A percentile compares a stretch with the other conserved stretches of the same genome.
Conservation (phyloP, 2,888 invertebrate species). For the Acanthosepion lycidas region DNA sequence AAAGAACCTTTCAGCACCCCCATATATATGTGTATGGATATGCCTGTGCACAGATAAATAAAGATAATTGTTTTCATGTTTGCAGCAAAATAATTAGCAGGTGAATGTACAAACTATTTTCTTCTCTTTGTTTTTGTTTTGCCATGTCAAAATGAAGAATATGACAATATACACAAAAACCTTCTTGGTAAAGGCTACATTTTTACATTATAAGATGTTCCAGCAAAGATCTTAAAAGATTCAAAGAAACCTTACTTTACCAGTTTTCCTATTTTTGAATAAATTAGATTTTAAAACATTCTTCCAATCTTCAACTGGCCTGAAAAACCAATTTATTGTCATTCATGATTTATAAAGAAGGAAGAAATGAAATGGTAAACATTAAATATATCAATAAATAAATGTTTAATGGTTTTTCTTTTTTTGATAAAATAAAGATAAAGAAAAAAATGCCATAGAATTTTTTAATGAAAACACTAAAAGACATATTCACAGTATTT, state of each 20-base stretch:
- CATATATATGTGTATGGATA: too few relatives aligned
- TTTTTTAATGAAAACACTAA: constrained; percentile 17
- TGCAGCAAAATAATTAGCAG: constrained; percentile 10
- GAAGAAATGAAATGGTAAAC: background rate
- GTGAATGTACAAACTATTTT: background rate
- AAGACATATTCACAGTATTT: background rate
- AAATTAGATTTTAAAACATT: background rate
- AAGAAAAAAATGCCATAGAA: background rate
- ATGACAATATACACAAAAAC: background rate
- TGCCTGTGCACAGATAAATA: too few relatives aligned
- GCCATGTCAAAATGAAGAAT: background rate
- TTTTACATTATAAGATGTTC: background rate
- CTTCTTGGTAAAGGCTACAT: background rate
- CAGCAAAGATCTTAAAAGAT: background rate
- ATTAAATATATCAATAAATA: constrained; percentile 10
- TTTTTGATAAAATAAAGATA: background rate
- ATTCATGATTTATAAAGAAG: background rate
- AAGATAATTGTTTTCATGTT: too few relatives aligned
- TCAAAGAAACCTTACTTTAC: background rate
- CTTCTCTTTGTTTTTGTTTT: background rate
- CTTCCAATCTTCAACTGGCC: background rate
- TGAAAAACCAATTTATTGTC: background rate
- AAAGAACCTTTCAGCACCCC: too few relatives aligned
- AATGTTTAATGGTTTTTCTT: background rate
- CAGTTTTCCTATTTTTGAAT: background rate